phyloP scores from a whole-genome alignment of 1,140 invertebrate species.

The Chrysoperla carnea region DNA sequence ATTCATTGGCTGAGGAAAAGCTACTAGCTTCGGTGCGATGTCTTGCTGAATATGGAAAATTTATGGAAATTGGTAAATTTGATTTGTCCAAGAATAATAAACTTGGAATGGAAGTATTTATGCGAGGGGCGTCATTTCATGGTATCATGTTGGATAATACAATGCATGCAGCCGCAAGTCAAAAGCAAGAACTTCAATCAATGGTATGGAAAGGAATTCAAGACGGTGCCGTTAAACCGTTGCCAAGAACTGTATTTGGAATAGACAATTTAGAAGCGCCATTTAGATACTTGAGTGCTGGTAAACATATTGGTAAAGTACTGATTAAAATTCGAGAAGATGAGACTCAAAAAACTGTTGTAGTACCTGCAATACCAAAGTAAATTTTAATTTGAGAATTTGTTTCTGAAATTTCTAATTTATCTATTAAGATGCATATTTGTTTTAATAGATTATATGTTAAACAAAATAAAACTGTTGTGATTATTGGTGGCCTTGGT shows the following conservation, averaged over 20 bases:
- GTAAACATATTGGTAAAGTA: conserved; percentile 78
- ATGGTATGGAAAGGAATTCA: conserved; percentile 42
- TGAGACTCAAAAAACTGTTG: conserved; percentile 18
- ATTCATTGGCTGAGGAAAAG: conserved; percentile 63
- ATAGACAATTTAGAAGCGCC: conserved; percentile 42
- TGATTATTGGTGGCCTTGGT: conserved; percentile 50
- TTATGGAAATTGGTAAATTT: conserved; percentile 64
- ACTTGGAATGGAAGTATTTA: conserved; percentile 56
- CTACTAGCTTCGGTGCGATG: conserved; percentile 57
- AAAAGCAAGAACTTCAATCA: conserved; percentile 20
- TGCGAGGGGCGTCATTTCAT: conserved; percentile 72
- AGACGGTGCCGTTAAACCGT: conserved; percentile 40
- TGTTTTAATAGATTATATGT: conserved; percentile 1
- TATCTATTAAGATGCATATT: conserved; percentile 29
- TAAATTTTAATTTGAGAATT: conserved; percentile 4
- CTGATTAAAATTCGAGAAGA: conserved; percentile 46
- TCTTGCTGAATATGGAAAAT: conserved; percentile 43
- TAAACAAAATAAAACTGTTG: conserved; percentile 15
- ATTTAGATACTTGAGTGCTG: conserved; percentile 60
- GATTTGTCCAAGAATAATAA: conserved; percentile 45
- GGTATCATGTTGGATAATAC: conserved; percentile 65
- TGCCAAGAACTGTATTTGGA: conserved; percentile 37
- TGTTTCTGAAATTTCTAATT: conserved; percentile 17
- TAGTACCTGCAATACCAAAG: conserved; percentile 30
- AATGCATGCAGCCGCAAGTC: conserved; percentile 33